Percentiles rank a stretch among this genome's conserved stretches.
These are phyloP conservation scores for Eurypyga helias DNA, from an alignment of 2,113 vertebrate species.

Conservation along the genomic window DNA sequence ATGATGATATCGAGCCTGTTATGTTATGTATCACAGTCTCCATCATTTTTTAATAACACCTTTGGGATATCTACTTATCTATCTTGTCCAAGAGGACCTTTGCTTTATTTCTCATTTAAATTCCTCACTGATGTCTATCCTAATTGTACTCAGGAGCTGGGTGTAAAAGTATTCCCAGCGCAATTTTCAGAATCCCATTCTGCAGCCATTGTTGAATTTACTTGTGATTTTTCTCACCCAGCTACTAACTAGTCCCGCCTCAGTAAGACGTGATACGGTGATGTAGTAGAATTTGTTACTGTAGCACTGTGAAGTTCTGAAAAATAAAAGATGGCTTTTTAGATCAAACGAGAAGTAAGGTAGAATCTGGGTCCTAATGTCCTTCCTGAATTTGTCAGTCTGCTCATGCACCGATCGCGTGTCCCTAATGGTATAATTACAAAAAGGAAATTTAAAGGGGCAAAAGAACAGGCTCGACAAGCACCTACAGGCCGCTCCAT, in stretches of 20 bases:
- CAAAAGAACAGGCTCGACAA: neutral
- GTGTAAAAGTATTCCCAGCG: neutral
- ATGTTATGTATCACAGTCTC: neutral
- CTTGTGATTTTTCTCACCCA: neutral
- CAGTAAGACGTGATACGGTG: neutral
- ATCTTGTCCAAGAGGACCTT: neutral
- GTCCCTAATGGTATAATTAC: neutral
- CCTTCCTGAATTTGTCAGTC: neutral
- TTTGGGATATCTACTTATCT: neutral
- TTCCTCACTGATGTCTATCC: neutral
- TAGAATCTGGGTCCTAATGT: neutral
- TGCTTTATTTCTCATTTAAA: neutral
- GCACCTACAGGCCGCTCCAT: neutral
- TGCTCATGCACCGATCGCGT: neutral
- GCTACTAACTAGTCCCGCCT: neutral
- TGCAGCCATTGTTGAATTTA: neutral
- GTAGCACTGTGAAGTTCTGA: neutral
- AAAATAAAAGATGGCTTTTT: neutral
- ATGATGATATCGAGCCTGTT: neutral
- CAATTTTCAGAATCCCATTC: neutral
- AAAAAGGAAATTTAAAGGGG: neutral
- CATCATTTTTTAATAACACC: neutral
- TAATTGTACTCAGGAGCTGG: neutral
- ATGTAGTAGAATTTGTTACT: neutral
- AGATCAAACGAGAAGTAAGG: neutral